Evolutionary conservation across 2,113 vertebrate species (phyloP).

Genomic region (Myxocyprinus asiaticus): DNA sequence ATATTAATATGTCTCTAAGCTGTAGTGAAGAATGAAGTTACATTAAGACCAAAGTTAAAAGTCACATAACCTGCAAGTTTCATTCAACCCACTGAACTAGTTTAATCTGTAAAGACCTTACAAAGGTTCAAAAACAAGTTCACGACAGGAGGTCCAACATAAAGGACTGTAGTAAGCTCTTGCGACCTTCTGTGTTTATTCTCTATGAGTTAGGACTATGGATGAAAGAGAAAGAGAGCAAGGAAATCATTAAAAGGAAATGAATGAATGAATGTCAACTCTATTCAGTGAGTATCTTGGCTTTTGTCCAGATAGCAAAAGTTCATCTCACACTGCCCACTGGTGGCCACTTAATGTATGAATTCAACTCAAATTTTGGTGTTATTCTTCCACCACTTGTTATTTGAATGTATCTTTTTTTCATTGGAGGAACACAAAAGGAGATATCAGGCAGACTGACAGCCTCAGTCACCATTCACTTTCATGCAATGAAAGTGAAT

Average conservation of each 20-base stretch:
- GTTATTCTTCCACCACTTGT: too few relatives aligned
- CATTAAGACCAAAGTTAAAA: not conserved
- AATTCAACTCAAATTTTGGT: too few relatives aligned
- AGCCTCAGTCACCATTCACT: too few relatives aligned
- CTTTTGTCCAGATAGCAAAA: not conserved
- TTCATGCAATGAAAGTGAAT: too few relatives aligned
- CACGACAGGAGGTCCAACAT: not conserved
- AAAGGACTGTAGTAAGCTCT: not conserved
- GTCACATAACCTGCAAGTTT: too few relatives aligned
- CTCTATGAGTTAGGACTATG: not conserved
- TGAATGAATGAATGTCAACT: too few relatives aligned
- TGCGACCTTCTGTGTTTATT: not conserved
- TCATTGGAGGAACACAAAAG: too few relatives aligned
- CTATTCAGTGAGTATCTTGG: not conserved
- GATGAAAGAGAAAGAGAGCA: not conserved
- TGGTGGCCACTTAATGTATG: not conserved
- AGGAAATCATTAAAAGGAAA: not conserved
- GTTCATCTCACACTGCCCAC: constrained; percentile 2
- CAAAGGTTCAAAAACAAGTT: not conserved
- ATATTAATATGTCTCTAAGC: not conserved
- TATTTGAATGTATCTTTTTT: too few relatives aligned
- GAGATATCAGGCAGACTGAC: too few relatives aligned
- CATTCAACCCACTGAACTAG: not conserved
- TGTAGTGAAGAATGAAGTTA: not conserved
- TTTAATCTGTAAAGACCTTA: not conserved